A percentile compares a stretch with the other conserved stretches of the same genome.
Evolutionary conservation across 2,888 invertebrate species (phyloP).

Genomic region (Melieria crassipennis): DNA sequence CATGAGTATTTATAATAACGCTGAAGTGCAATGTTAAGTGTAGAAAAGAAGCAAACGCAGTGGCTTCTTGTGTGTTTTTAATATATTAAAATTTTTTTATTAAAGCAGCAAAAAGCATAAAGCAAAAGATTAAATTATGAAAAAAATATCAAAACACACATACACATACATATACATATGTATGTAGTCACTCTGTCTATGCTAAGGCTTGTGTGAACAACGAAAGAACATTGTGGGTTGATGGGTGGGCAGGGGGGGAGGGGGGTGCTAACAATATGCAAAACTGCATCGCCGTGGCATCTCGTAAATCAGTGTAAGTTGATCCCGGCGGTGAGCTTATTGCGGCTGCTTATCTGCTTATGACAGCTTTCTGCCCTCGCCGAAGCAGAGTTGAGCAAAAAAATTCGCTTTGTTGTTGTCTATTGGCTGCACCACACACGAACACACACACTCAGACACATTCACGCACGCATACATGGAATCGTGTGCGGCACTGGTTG

Average conservation of each 20-base stretch:
- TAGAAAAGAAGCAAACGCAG: neutral
- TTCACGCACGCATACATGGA: neutral
- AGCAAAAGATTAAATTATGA: neutral
- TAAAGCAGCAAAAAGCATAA: neutral
- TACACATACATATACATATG: too few species aligned
- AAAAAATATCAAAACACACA: neutral
- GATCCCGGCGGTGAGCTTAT: constrained; percentile 54
- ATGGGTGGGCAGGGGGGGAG: too few species aligned
- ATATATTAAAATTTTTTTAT: neutral
- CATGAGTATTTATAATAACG: constrained; percentile 11
- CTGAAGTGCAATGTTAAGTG: neutral
- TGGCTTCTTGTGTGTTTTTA: too few species aligned
- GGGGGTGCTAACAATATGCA: constrained; percentile 44
- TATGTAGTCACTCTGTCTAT: too few species aligned
- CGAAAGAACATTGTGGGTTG: too few species aligned
- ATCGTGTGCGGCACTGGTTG: neutral
- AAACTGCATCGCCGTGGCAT: constrained; percentile 35
- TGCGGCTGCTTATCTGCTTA: constrained; percentile 64
- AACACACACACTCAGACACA: neutral
- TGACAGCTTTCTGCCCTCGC: constrained; percentile 61
- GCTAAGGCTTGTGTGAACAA: too few species aligned
- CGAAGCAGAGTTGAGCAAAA: constrained; percentile 15
- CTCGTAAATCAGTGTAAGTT: constrained; percentile 49
- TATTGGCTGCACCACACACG: neutral
- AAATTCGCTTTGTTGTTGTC: too few species aligned